Evolutionary conservation across 92 coral and sea anemone genomes (phyloP).

Genomic region (Phymanthus crucifer): DNA sequence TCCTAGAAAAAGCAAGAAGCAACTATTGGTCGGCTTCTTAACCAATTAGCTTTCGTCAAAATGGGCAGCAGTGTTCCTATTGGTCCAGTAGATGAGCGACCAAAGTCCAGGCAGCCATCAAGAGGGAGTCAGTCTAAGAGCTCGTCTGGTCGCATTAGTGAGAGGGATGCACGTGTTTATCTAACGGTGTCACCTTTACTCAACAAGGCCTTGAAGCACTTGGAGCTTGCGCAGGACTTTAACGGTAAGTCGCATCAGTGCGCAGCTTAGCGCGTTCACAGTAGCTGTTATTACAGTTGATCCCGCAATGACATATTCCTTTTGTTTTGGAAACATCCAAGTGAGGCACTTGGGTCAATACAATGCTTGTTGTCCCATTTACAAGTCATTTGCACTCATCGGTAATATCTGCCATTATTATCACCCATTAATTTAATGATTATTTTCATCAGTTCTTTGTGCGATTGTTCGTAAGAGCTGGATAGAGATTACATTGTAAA

Average conservation of each 20-base stretch:
- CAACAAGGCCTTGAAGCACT: constrained; percentile 70
- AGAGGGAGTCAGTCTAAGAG: constrained; percentile 58
- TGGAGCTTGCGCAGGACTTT: constrained; percentile 67
- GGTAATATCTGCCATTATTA: too few species aligned
- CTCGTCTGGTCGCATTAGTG: constrained; percentile 39
- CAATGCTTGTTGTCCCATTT: too few species aligned
- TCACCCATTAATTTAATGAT: too few species aligned
- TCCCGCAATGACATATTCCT: too few species aligned
- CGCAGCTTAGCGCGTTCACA: background rate
- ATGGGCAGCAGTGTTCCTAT: constrained; percentile 61
- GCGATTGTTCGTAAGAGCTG: too few species aligned
- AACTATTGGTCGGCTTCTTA: constrained; percentile 58
- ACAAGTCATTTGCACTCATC: too few species aligned
- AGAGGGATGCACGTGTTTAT: constrained; percentile 32
- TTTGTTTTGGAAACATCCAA: too few species aligned
- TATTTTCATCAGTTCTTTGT: too few species aligned
- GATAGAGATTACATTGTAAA: too few species aligned
- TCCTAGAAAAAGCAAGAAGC: constrained; percentile 61
- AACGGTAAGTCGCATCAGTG: constrained; percentile 62
- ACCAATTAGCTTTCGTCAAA: constrained; percentile 60
- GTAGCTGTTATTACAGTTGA: too few species aligned
- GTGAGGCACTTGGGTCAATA: too few species aligned
- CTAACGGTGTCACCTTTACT: constrained; percentile 57
- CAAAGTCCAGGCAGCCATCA: constrained; percentile 58
- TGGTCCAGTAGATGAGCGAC: constrained; percentile 51